A percentile compares a stretch with the other conserved stretches of the same genome.
These are phyloP conservation scores for Amphiprion clarkii DNA, from an alignment of 2,797 vertebrate genomes.

Conservation along the genomic window DNA sequence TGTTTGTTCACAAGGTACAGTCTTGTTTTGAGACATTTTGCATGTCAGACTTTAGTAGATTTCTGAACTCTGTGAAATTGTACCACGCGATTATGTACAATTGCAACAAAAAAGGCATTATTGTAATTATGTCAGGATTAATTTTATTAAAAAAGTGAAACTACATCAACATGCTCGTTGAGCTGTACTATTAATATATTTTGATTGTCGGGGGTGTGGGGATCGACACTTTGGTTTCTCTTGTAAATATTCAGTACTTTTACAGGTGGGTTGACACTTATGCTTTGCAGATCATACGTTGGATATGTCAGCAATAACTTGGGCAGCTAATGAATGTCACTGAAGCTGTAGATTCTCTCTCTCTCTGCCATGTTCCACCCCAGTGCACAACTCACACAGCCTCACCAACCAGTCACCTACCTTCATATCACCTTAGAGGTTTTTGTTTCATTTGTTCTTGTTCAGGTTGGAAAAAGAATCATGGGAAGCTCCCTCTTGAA, in stretches of 20 bases:
- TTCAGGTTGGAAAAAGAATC: conserved; percentile 14
- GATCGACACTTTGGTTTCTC: conserved; percentile 91
- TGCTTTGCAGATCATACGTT: conserved; percentile 96
- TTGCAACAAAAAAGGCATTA: conserved; percentile 98
- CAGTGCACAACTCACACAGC: conserved; percentile 66
- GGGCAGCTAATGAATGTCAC: conserved; percentile 99
- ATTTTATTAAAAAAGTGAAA: conserved; percentile 95
- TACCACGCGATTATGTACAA: conserved; percentile 96
- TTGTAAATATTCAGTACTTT: conserved; percentile 94
- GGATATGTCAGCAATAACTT: conserved; percentile 99
- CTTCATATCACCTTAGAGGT: conserved; percentile 30
- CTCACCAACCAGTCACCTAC: conserved; percentile 45
- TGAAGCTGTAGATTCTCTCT: conserved; percentile 96
- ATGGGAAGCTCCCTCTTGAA: conserved; percentile 5
- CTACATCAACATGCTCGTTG: conserved; percentile 91
- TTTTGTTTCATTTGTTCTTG: conserved; percentile 15
- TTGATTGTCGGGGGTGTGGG: conserved; percentile 89
- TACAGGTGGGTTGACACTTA: conserved; percentile 96
- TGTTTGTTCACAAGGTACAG: conserved; percentile 97
- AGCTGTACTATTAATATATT: conserved; percentile 99
- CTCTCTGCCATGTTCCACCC: conserved; percentile 76
- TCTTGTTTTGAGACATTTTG: conserved; percentile 98
- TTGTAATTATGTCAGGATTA: conserved; percentile 97
- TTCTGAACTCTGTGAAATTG: conserved; percentile 93
- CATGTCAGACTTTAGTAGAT: conserved; percentile 98